Percentiles rank a stretch among this genome's conserved stretches.
Conservation (phyloP, 2,888 invertebrate species). For the Leptothorax acervorum region DNA sequence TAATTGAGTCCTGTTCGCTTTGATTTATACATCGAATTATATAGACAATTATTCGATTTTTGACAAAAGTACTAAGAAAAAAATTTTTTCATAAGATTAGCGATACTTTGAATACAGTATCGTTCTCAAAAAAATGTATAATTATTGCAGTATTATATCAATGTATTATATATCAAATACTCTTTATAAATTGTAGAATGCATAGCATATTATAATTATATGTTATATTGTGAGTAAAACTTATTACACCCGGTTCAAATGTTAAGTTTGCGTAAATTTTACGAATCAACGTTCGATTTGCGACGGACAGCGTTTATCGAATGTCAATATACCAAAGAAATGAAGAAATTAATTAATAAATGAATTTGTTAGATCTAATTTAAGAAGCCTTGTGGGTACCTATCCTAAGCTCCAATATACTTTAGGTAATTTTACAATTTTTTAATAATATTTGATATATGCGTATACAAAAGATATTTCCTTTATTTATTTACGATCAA, state of each 20-base stretch:
- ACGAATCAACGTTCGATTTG: background rate
- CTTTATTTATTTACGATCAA: background rate
- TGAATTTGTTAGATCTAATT: background rate
- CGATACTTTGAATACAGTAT: background rate
- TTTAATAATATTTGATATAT: background rate
- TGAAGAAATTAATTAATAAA: background rate
- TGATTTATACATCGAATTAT: background rate
- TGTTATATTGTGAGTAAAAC: background rate
- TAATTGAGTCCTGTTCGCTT: background rate
- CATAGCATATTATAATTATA: background rate
- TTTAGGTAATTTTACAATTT: background rate
- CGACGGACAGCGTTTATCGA: background rate
- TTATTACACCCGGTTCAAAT: background rate
- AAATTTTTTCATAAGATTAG: background rate
- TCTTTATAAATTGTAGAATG: background rate
- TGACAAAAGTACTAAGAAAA: background rate
- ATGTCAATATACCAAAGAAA: conserved; percentile 28
- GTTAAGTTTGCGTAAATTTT: background rate
- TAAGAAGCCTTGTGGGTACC: background rate
- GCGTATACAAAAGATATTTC: background rate
- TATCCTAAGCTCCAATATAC: background rate
- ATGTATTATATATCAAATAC: background rate
- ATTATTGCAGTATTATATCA: background rate
- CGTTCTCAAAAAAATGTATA: background rate
- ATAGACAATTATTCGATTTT: background rate